Evolutionary conservation across 2,797 vertebrate genomes (phyloP).

Genomic region (Steatocranus sp.): DNA sequence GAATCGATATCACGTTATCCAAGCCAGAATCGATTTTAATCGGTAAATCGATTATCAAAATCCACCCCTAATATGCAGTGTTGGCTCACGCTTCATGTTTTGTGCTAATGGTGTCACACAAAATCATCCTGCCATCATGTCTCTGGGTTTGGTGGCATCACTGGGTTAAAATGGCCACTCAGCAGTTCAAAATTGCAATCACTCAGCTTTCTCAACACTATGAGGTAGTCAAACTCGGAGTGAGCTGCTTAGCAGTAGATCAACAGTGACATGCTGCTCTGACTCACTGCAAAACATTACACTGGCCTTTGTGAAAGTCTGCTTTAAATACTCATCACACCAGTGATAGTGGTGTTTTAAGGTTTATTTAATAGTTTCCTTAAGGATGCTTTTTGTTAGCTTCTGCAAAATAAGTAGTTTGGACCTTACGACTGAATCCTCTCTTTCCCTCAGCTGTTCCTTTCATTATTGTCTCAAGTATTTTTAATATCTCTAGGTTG

Average conservation of each 20-base stretch:
- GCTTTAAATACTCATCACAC: conserved; percentile 10
- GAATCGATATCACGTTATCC: too few relatives aligned
- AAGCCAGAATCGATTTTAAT: too few relatives aligned
- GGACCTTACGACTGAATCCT: not conserved
- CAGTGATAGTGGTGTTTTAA: not conserved
- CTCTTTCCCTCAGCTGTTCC: not conserved
- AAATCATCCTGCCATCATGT: not conserved
- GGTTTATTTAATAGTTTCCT: not conserved
- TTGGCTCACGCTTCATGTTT: not conserved
- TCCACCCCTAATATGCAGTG: not conserved
- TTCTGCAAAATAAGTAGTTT: not conserved
- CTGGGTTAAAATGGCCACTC: conserved; percentile 30
- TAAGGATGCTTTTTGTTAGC: not conserved
- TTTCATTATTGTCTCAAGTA: not conserved
- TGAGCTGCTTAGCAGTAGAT: conserved; percentile 32
- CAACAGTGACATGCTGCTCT: conserved; percentile 30
- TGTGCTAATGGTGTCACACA: not conserved
- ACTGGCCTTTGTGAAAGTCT: not conserved
- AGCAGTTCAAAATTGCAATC: conserved; percentile 49
- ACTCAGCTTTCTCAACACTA: conserved; percentile 15
- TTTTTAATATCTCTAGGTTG: not conserved
- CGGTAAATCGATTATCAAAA: too few relatives aligned
- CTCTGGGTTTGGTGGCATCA: not conserved
- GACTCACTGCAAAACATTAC: conserved; percentile 12
- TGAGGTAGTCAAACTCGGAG: conserved; percentile 15